A percentile compares a stretch with the other conserved stretches of the same genome.
Conservation (phyloP, 2,888 invertebrate genomes). For the Lampropteryx suffumata region DNA sequence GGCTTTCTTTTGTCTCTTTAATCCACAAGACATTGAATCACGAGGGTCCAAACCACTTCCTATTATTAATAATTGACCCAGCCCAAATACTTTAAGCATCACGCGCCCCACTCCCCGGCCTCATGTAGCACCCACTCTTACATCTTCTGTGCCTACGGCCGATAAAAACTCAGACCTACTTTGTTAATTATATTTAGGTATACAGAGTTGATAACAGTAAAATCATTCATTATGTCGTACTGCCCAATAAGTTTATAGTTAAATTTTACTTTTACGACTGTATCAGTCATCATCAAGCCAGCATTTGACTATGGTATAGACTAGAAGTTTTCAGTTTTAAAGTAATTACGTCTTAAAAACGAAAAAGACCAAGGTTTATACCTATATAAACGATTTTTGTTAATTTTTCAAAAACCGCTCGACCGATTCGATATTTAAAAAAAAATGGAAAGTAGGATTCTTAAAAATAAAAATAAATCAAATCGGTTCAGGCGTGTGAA, state of each 20-base stretch:
- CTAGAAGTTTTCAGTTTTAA: too few relatives aligned
- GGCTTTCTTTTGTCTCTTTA: too few relatives aligned
- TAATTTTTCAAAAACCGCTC: too few relatives aligned
- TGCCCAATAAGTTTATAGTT: not conserved
- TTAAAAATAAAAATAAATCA: too few relatives aligned
- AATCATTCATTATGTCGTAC: constrained; percentile 13
- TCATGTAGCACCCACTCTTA: not conserved
- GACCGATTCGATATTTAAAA: too few relatives aligned
- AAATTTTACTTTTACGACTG: not conserved
- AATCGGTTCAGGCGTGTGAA: too few relatives aligned
- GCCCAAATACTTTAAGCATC: constrained; percentile 7
- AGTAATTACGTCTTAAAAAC: too few relatives aligned
- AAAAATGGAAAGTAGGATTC: too few relatives aligned
- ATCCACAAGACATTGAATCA: not conserved
- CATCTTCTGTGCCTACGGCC: constrained; percentile 4
- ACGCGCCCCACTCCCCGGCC: not conserved
- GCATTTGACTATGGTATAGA: too few relatives aligned
- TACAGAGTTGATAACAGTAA: constrained; percentile 9
- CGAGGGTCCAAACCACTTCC: constrained; percentile 8
- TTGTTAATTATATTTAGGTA: constrained; percentile 11
- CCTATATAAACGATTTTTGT: too few relatives aligned
- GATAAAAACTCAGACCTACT: constrained; percentile 9
- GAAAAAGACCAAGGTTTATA: too few relatives aligned
- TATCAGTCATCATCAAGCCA: too few relatives aligned
- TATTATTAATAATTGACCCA: constrained; percentile 2